phyloP scores from a whole-genome alignment of 2,113 vertebrate species.

The Tupaia tana region DNA sequence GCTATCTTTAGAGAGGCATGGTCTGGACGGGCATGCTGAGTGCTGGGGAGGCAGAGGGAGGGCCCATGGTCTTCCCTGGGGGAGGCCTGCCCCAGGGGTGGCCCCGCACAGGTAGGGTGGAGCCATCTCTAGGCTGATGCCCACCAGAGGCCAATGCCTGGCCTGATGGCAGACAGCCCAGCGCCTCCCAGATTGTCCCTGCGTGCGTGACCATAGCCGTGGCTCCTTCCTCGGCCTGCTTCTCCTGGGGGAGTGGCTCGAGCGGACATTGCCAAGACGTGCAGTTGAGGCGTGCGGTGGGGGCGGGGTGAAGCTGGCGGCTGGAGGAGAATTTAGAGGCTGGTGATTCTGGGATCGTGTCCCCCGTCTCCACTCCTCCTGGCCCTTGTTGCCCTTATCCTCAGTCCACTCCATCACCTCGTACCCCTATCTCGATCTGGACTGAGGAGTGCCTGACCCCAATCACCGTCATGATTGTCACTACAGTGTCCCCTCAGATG shows the following conservation, averaged over 20 bases:
- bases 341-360: neutral
- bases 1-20: slow-evolving; percentile 76
- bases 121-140: no score
- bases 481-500: neutral
- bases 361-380: neutral
- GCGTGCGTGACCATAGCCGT: no score
- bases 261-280: neutral
- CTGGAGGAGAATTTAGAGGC: neutral
- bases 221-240: neutral
- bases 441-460: neutral
- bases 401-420: neutral
- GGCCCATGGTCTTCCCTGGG: neutral
- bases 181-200: neutral
- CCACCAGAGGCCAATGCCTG: neutral
- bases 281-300: neutral
- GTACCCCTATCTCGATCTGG: neutral
- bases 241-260: neutral
- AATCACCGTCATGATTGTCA: neutral
- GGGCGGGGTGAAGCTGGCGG: neutral
- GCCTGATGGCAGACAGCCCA: neutral
- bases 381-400: neutral
- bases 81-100: neutral
- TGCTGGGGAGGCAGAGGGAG: neutral
- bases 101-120: no score
- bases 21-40: neutral